Evolutionary conservation across 1,140 invertebrate species (phyloP).

Genomic region (Lasaia peninsularis): DNA sequence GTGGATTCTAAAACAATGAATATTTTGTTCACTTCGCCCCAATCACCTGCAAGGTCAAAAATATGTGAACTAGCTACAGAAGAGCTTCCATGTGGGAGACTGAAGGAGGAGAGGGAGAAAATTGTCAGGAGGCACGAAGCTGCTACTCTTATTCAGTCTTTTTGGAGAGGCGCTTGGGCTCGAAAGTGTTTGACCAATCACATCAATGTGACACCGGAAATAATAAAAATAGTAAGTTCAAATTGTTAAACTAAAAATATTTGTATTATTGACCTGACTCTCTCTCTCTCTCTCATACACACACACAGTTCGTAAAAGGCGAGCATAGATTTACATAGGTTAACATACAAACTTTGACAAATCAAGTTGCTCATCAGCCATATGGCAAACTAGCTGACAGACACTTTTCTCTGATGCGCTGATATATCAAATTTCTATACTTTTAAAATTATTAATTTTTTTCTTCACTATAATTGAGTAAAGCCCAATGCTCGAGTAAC

Average conservation of each 20-base stretch:
- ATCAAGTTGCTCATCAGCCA: too few relatives aligned
- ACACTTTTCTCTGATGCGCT: too few relatives aligned
- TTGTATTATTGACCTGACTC: too few relatives aligned
- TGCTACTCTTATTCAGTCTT: constrained; percentile 48
- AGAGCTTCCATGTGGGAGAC: constrained; percentile 41
- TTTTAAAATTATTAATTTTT: too few relatives aligned
- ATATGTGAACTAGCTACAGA: constrained; percentile 48
- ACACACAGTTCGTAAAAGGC: too few relatives aligned
- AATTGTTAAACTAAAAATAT: neutral
- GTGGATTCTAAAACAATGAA: neutral
- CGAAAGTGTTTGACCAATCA: constrained; percentile 41
- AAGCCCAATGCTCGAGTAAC: too few relatives aligned
- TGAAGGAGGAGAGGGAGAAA: constrained; percentile 51
- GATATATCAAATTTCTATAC: too few relatives aligned
- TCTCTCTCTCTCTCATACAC: too few relatives aligned
- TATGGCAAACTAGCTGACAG: too few relatives aligned
- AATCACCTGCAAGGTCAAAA: constrained; percentile 31
- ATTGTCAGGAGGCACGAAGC: constrained; percentile 49
- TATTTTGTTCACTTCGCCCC: constrained; percentile 21
- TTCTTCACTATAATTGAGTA: too few relatives aligned
- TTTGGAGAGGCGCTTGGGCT: constrained; percentile 56
- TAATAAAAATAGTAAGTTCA: constrained; percentile 44
- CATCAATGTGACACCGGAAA: constrained; percentile 34
- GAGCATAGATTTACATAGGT: too few relatives aligned
- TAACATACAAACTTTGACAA: too few relatives aligned